These are phyloP conservation scores for Mustelus asterias DNA, from an alignment of 2,113 vertebrate species.

Conservation along the genomic window DNA sequence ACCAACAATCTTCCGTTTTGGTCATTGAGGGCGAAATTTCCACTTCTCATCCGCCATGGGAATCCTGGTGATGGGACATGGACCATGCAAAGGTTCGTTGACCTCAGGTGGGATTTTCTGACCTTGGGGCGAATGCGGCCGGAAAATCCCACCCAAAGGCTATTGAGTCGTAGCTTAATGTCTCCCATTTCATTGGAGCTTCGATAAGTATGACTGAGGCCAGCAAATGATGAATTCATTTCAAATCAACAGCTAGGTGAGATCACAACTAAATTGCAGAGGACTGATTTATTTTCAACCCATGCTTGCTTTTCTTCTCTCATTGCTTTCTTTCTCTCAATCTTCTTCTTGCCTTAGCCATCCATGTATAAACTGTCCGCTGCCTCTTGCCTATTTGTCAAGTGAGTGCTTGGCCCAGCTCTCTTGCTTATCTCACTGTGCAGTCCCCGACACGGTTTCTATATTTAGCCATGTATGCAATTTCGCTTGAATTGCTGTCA, in stretches of 20 bases:
- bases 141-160: too few relatives aligned
- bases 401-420: background rate
- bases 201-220: background rate
- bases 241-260: background rate
- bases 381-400: background rate
- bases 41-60: too few relatives aligned
- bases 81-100: too few relatives aligned
- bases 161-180: too few relatives aligned
- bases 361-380: background rate
- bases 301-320: background rate
- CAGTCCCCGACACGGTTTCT: background rate
- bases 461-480: background rate
- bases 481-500: conserved; percentile 17
- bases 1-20: background rate
- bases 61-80: too few relatives aligned
- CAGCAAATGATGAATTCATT: too few relatives aligned
- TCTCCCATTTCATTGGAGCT: too few relatives aligned
- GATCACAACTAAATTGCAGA: background rate
- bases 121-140: too few relatives aligned
- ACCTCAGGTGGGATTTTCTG: too few relatives aligned
- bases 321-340: background rate
- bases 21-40: too few relatives aligned
- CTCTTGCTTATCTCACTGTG: background rate
- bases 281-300: background rate
- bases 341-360: background rate